Percentiles rank a stretch among this genome's conserved stretches.
Conservation (phyloP, 2,797 vertebrate genomes). For the Benthosema pterotum region DNA sequence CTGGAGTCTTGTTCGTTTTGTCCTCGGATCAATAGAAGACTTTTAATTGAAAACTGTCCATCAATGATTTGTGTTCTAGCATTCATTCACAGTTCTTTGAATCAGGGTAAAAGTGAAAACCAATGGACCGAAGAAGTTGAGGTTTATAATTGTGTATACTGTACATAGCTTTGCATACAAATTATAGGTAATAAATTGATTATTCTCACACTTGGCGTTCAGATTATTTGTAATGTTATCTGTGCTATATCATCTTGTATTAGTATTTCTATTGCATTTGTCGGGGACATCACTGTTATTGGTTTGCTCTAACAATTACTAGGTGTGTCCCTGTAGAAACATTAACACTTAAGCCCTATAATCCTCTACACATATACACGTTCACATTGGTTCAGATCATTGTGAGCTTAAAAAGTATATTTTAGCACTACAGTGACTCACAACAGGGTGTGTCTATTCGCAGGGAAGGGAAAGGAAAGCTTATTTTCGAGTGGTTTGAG, state of each 20-base stretch:
- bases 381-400: too few species aligned
- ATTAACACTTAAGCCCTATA: neutral
- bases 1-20: neutral
- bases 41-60: neutral
- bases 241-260: neutral
- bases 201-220: conserved; percentile 30
- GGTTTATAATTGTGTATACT: conserved; percentile 58
- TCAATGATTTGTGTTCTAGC: neutral
- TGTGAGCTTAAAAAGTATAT: conserved; percentile 2
- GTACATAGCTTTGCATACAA: conserved; percentile 59
- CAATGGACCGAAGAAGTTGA: conserved; percentile 22
- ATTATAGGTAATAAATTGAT: conserved; percentile 58
- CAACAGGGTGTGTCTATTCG: conserved; percentile 53
- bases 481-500: conserved; percentile 13
- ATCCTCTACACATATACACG: too few species aligned
- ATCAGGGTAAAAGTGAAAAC: conserved; percentile 14
- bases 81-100: neutral
- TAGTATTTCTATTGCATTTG: neutral
- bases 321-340: conserved; percentile 1
- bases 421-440: conserved; percentile 49
- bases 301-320: neutral
- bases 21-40: neutral
- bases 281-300: neutral
- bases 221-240: neutral
- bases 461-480: conserved; percentile 8